Conservation (phyloP, 2,113 vertebrate genomes). For the Tiliqua scincoides region DNA sequence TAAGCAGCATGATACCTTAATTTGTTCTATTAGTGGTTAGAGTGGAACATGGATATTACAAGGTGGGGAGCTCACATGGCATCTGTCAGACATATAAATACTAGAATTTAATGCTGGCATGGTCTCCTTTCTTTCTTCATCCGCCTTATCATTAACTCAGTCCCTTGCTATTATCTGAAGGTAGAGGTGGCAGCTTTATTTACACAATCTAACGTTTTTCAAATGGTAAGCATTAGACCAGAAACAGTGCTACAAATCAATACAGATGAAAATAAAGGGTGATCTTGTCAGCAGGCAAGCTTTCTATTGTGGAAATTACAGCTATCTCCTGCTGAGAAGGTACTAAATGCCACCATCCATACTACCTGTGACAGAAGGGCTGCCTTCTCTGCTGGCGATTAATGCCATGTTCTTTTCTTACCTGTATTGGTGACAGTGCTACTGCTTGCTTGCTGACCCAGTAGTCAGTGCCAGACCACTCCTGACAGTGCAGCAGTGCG, state of each 20-base stretch:
- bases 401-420: neutral
- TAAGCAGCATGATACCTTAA: conserved; percentile 4
- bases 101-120: conserved; percentile 2
- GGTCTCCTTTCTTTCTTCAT: conserved; percentile 9
- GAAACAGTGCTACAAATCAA: conserved; percentile 33
- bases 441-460: neutral
- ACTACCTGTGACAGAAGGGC: neutral
- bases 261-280: conserved; percentile 11
- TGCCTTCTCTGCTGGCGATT: neutral
- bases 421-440: neutral
- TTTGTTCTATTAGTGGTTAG: conserved; percentile 20
- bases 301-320: conserved; percentile 33
- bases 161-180: conserved; percentile 21
- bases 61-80: conserved; percentile 16
- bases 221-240: conserved; percentile 23
- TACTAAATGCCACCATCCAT: neutral
- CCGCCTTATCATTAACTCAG: conserved; percentile 7
- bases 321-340: neutral
- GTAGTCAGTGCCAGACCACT: neutral
- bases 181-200: conserved; percentile 21
- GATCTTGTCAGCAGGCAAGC: conserved; percentile 6
- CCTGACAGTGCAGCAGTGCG: neutral
- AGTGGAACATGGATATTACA: conserved; percentile 27
- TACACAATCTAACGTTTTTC: neutral
- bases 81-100: conserved; percentile 15